Evolutionary conservation across 1,140 invertebrate genomes (phyloP), one percentile per base, ranked within the genome.

Genomic region (Nebria ingens): DNA sequence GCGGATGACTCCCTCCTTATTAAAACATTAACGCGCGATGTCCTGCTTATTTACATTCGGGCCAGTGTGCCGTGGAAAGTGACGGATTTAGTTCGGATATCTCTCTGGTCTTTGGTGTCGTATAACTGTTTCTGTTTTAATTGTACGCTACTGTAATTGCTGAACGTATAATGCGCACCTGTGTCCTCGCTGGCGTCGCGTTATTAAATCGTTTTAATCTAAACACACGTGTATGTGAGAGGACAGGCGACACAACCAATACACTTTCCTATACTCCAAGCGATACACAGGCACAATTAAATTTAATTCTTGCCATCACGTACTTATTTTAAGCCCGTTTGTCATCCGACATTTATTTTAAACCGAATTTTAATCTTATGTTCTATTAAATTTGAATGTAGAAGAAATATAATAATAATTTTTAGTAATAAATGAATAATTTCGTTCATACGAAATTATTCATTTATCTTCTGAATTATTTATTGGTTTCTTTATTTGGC

Each of bases 151-250:
- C 17, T 45, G 40, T 34, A 34, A 34, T 34, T 34, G 25, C 25
- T 9, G 40, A 3, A 11, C 40, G 40, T 45, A 45, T 45, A 45
- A 45, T 17, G 6, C 15, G 40, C 40, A 45, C 40, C 40, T 45
- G 40, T 45, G 40, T 4, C 15, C 40, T 29, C 25, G 25, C 13
- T 17, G 25, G n/a, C 25, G 25, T 34, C 25, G 6, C 25, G 40
- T 45, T 45, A 45, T 45, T 45, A 45, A 45, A 45, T 17, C 9
- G 40, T 45, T 45, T 45, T 45, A 45, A 45, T 45, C 40, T 45
- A 45, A 45, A 45, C 40, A 45, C 40, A 45, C 40, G 40, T 45
- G 40, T 17, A 17, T 11, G 17, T 45, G 15, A 45, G 15, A 11
- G 6, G 9, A 17, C 15, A n/a, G 40, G 9, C 40, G 6, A 45